Percentiles rank a stretch among this genome's conserved stretches.
phyloP scores from a whole-genome alignment of 2,888 invertebrate species.

The Megastigmus dorsalis region DNA sequence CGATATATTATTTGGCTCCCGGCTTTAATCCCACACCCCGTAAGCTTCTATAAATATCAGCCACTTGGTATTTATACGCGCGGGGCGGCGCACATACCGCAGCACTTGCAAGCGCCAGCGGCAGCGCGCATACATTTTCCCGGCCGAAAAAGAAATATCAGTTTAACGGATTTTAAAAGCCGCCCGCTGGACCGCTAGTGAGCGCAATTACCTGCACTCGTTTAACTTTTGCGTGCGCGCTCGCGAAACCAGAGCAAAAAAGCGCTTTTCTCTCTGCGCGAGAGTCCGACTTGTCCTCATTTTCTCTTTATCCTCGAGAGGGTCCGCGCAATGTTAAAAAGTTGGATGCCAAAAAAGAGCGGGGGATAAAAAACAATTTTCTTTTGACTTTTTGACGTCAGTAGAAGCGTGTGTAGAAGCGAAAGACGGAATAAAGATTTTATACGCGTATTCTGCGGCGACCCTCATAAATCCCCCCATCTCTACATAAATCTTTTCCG shows the following conservation, averaged over 20 bases:
- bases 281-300: background rate
- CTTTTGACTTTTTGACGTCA: too few relatives aligned
- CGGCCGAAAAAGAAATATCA: constrained; percentile 27
- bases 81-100: background rate
- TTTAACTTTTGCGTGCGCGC: constrained; percentile 5
- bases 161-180: constrained; percentile 37
- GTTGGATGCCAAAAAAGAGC: too few relatives aligned
- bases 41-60: constrained; percentile 44
- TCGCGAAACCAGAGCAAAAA: constrained; percentile 14
- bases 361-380: background rate
- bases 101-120: background rate
- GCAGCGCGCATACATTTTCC: background rate
- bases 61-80: background rate
- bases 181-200: too few relatives aligned
- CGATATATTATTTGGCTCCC: constrained; percentile 42
- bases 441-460: too few relatives aligned
- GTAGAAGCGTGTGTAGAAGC: too few relatives aligned
- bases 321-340: background rate
- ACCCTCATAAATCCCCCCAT: too few relatives aligned
- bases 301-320: background rate
- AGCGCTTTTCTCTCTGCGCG: background rate
- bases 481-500: too few relatives aligned
- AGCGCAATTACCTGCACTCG: constrained; percentile 21
- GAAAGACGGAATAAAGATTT: background rate
- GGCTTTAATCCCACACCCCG: constrained; percentile 22